Base-by-base conservation (phyloP, 2,888 invertebrate genomes). In the Leptopilina myrica region DNA sequence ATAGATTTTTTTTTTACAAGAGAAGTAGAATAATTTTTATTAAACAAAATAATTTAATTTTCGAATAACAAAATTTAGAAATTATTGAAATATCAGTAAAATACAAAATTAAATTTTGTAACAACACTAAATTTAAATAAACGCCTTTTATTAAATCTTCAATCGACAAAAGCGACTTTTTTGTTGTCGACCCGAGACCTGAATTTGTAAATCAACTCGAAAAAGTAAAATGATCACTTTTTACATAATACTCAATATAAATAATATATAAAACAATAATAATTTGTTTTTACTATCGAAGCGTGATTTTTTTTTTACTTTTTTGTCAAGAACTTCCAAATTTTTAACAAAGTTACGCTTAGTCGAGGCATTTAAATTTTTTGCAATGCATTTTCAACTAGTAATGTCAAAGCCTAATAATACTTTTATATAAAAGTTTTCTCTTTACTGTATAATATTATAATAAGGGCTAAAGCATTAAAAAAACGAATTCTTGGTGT, bases 361-460 rank as follows among this genome's bases (percentile, higher is more conserved):
- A 73, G 53, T 26, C 7, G 33, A 73, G 56, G 73, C 56, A 73
- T 73, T 73, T 73, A 33, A 73, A 40, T 73, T 56, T 15, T 73
- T 73, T 56, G 73, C 40, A 56, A 15, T 62, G 15, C 20, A 62
- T 62, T 62, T 15, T 62, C 20, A 62, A 62, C 62, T 62, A n/a
- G n/a, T 59, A 20, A 12, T 59, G n/a, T 59, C 59, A 62, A 73
- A 33, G 73, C 33, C 40, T 14, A 56, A 56, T 12, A 56, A 56
- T n/a, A 73, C 56, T 73, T 73, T 56, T n/a, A 11, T 33, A 33
- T 59, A 73, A 73, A 73, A 73, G 73, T 73, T 33, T 73, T 56
- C 73, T n/a, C 49, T 53, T 53, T 56, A 33, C 73, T 73, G 11
- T 73, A 56, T 73, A 56, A 69, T 56, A 14, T n/a, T 73, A 33